A percentile compares a stretch with the other conserved stretches of the same genome.
Evolutionary conservation across 2,113 vertebrate genomes (phyloP).

Genomic region (Montifringilla adamsi): DNA sequence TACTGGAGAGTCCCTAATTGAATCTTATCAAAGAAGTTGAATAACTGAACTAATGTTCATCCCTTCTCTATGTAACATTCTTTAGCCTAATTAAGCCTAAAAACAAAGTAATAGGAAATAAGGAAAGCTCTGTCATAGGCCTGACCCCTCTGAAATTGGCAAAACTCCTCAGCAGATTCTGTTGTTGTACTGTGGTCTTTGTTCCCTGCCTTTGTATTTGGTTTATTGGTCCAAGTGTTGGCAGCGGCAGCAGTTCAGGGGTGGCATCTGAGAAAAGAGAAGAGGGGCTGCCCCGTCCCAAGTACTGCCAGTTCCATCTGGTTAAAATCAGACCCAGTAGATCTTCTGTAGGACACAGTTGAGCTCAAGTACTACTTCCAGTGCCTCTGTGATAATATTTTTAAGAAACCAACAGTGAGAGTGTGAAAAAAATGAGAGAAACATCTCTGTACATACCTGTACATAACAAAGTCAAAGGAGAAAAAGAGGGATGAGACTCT

Average conservation of each 20-base stretch:
- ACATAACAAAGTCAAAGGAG: not conserved
- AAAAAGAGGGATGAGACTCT: not conserved
- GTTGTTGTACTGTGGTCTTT: not conserved
- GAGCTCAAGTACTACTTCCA: not conserved
- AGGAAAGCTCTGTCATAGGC: not conserved
- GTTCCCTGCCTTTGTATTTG: not conserved
- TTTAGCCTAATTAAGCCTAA: not conserved
- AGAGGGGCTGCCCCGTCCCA: not conserved
- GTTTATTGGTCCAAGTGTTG: not conserved
- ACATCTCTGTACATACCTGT: rapidly evolving
- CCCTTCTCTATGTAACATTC: not conserved
- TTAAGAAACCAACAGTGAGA: not conserved
- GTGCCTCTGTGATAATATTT: not conserved
- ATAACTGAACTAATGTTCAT: not conserved
- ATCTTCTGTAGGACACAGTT: not conserved
- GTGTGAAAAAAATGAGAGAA: not conserved
- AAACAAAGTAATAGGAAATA: not conserved
- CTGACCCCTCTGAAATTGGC: not conserved
- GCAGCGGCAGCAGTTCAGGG: not conserved
- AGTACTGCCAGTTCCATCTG: not conserved
- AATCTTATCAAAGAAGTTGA: not conserved
- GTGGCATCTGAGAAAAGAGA: not conserved
- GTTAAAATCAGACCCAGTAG: not conserved
- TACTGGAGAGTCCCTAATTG: not conserved
- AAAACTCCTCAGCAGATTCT: not conserved